These are phyloP conservation scores for Cancer borealis DNA, from an alignment of 2,888 invertebrate genomes.

Conservation along the genomic window DNA sequence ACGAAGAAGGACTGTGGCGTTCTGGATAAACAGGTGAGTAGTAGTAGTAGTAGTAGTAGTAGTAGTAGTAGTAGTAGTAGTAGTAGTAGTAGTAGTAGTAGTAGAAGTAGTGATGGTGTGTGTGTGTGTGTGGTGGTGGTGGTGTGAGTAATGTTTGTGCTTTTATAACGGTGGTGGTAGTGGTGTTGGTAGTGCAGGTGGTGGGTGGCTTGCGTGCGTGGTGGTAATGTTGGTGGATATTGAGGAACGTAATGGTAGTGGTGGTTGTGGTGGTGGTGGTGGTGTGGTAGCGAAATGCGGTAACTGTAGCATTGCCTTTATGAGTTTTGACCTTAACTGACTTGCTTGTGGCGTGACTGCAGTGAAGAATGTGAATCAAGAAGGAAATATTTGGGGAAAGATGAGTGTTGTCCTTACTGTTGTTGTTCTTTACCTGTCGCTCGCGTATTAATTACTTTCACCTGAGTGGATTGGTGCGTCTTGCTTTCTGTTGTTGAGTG, in stretches of 20 bases:
- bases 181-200: not conserved
- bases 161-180: not conserved
- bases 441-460: not conserved
- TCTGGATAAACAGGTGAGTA: constrained; percentile 78
- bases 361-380: not conserved
- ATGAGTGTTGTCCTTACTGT: too few species aligned
- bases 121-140: not conserved
- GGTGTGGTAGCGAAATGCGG: not conserved
- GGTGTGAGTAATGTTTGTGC: too few species aligned
- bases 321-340: not conserved
- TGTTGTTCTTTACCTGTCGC: not conserved
- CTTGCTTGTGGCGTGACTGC: not conserved
- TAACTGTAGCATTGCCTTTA: not conserved
- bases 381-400: not conserved
- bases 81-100: not conserved
- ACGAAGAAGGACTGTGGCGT: constrained; percentile 83
- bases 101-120: not conserved
- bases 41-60: constrained; percentile 13
- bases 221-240: not conserved
- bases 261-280: not conserved
- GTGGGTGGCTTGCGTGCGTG: not conserved
- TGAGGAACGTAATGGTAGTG: not conserved
- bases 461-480: not conserved
- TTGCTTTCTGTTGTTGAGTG: not conserved
- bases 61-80: constrained; percentile 1